Conservation (phyloP, 2,113 vertebrate genomes). For the Carassius carassius region DNA sequence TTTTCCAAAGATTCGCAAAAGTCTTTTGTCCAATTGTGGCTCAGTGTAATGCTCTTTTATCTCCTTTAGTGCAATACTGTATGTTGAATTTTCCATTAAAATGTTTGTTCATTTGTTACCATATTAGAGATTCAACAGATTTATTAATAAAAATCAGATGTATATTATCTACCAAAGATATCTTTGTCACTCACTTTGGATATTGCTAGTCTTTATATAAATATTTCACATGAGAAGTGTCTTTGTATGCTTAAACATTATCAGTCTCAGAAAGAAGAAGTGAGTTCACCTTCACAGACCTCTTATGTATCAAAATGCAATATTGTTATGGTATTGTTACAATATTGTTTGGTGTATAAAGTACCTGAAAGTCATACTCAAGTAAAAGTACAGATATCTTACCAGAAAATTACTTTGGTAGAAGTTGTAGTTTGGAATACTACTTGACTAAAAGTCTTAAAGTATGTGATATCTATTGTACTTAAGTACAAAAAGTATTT, state of each 20-base stretch:
- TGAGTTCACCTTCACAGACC: not conserved
- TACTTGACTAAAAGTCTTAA: no score
- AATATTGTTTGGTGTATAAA: no score
- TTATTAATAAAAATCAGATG: not conserved
- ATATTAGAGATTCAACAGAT: not conserved
- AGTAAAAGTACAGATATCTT: no score
- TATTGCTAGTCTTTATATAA: not conserved
- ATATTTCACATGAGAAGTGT: not conserved
- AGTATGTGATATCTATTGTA: no score
- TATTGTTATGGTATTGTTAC: no score
- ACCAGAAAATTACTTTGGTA: no score
- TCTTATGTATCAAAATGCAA: not conserved
- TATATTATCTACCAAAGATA: not conserved
- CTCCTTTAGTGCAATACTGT: not conserved
- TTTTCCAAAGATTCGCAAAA: not conserved
- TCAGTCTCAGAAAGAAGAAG: no score
- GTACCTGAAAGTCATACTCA: no score
- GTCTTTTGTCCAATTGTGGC: not conserved
- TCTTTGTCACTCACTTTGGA: not conserved
- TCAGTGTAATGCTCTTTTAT: not conserved
- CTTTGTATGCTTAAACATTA: not conserved
- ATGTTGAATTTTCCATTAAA: not conserved
- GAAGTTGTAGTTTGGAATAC: no score
- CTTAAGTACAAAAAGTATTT: no score
- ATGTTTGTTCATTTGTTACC: not conserved